A percentile compares a stretch with the other conserved stretches of the same genome.
Conservation (phyloP, 2,888 invertebrate species). For the Apocheima hispidaria region DNA sequence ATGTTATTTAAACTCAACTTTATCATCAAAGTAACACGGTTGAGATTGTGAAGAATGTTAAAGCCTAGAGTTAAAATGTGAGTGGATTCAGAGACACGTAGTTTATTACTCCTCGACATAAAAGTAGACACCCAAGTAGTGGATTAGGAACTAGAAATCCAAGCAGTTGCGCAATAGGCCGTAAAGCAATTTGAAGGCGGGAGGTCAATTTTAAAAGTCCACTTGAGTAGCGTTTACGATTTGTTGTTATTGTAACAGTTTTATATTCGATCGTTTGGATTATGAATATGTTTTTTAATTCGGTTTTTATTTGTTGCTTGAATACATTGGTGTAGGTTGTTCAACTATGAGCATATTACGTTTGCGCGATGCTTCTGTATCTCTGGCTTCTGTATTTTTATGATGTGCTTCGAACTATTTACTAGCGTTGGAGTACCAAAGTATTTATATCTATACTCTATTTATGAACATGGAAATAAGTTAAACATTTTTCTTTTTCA, state of each 20-base stretch:
- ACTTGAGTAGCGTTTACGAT: constrained; percentile 71
- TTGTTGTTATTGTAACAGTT: constrained; percentile 77
- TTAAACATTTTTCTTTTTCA: no score
- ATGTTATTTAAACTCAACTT: constrained; percentile 38
- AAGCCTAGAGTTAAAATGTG: constrained; percentile 37
- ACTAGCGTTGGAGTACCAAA: background rate
- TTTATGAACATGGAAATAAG: background rate
- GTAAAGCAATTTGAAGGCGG: constrained; percentile 60
- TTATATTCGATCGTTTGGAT: constrained; percentile 59
- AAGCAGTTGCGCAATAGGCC: constrained; percentile 69
- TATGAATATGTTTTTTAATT: constrained; percentile 48
- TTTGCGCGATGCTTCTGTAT: constrained; percentile 22
- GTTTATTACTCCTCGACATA: constrained; percentile 78
- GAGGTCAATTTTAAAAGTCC: constrained; percentile 76
- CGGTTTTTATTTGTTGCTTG: constrained; percentile 43
- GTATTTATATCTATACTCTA: no score
- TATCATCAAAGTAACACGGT: constrained; percentile 51
- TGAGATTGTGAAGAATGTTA: constrained; percentile 44
- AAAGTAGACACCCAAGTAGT: constrained; percentile 84
- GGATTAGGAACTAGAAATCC: constrained; percentile 72
- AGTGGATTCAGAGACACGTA: constrained; percentile 58
- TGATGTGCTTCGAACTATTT: constrained; percentile 16
- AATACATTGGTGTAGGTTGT: constrained; percentile 36
- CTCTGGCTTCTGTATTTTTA: constrained; percentile 26
- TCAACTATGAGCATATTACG: constrained; percentile 25